Percentiles rank a stretch among this genome's conserved stretches.
Conservation (phyloP, 2,113 vertebrate genomes). For the Fulmarus glacialis region DNA sequence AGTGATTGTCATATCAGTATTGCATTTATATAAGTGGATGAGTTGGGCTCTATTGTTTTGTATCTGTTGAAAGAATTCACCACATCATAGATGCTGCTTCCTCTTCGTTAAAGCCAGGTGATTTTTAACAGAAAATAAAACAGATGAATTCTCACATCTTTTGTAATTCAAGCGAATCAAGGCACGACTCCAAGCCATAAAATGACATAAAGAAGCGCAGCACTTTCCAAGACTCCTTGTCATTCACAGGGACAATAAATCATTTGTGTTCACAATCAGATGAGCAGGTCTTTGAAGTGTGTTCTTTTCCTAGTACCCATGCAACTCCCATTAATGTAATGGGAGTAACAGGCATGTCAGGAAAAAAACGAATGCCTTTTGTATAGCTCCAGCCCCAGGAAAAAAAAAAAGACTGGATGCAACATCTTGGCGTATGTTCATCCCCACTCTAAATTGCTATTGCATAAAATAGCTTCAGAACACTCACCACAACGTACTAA, state of each 20-base stretch:
- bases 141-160: slow-evolving; percentile 13
- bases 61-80: slow-evolving; percentile 8
- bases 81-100: background rate
- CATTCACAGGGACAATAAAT: slow-evolving; percentile 31
- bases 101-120: background rate
- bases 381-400: background rate
- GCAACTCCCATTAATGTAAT: background rate
- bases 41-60: background rate
- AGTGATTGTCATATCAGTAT: background rate
- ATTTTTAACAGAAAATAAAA: slow-evolving; percentile 28
- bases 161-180: background rate
- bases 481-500: background rate
- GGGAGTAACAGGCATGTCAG: background rate
- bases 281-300: background rate
- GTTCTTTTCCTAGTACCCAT: background rate
- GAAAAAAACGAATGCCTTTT: background rate
- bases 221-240: background rate
- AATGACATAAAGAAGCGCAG: background rate
- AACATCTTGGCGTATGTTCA: background rate
- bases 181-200: background rate
- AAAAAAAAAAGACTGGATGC: background rate
- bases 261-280: background rate
- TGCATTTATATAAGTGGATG: background rate
- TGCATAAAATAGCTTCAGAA: background rate
- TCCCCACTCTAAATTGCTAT: background rate